phyloP scores from a whole-genome alignment of 30 jellyfish, hydroid and myxozoan species.

The Turritopsis rubra region DNA sequence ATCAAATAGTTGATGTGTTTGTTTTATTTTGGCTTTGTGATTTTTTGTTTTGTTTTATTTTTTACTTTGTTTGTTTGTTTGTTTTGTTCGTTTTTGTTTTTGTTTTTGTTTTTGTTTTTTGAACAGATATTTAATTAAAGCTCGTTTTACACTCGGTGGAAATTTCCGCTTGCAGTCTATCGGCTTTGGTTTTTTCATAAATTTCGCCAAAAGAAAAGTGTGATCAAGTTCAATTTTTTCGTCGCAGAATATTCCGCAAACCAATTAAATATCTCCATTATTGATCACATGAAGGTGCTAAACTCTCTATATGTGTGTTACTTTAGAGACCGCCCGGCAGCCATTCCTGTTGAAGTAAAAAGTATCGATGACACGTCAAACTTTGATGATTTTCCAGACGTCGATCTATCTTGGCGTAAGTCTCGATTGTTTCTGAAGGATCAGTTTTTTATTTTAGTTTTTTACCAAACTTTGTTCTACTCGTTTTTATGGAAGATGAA shows the following conservation, averaged over 20 bases:
- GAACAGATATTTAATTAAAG: too few relatives aligned
- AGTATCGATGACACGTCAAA: conserved; percentile 97
- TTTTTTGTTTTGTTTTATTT: background rate
- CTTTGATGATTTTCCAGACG: conserved; percentile 93
- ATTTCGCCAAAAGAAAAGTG: background rate
- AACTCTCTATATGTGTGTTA: background rate
- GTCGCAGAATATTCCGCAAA: too few relatives aligned
- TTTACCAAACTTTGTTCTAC: background rate
- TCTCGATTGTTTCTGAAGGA: background rate
- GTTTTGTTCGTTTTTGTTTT: background rate
- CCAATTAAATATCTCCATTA: too few relatives aligned
- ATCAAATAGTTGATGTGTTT: too few relatives aligned
- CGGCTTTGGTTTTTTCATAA: background rate
- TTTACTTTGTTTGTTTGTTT: background rate
- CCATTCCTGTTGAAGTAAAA: conserved; percentile 94
- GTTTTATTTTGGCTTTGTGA: background rate
- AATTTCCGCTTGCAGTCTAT: background rate
- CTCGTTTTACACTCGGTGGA: background rate
- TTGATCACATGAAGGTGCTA: background rate
- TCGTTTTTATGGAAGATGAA: background rate
- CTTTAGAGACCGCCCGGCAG: conserved; percentile 95
- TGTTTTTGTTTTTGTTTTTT: background rate
- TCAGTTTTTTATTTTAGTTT: background rate
- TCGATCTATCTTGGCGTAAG: conserved; percentile 93
- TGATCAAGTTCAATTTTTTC: background rate